These are phyloP conservation scores for Calephelis virginiensis DNA, from an alignment of 1,140 invertebrate species.

Conservation along the genomic window DNA sequence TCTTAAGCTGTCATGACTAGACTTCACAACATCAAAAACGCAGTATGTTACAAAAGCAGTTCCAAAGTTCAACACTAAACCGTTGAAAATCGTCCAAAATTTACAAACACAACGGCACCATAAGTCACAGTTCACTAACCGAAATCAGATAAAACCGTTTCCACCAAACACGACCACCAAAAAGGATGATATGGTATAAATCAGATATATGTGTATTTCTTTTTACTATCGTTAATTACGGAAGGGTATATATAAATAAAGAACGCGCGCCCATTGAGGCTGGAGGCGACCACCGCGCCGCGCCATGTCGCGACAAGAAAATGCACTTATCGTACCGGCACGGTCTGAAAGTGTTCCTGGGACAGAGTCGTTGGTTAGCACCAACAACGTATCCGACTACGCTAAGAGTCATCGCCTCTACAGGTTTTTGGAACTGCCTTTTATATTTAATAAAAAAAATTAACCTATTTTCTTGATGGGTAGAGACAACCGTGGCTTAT, in stretches of 20 bases:
- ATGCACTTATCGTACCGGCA: conserved; percentile 70
- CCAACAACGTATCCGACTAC: conserved; percentile 35
- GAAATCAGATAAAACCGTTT: conserved; percentile 33
- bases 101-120: neutral
- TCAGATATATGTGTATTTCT: conserved; percentile 66
- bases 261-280: conserved; percentile 55
- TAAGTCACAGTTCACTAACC: conserved; percentile 6
- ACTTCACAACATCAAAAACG: too few species aligned
- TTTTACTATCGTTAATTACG: conserved; percentile 74
- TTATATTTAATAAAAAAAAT: conserved; percentile 44
- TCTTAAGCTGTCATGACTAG: too few species aligned
- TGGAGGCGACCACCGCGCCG: conserved; percentile 58
- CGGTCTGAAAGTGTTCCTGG: conserved; percentile 63
- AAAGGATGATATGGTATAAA: conserved; percentile 53
- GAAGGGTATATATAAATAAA: conserved; percentile 73
- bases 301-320: conserved; percentile 72
- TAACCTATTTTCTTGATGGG: too few species aligned
- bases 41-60: too few species aligned
- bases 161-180: conserved; percentile 28
- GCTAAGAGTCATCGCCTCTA: conserved; percentile 54
- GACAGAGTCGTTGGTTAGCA: conserved; percentile 58
- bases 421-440: conserved; percentile 41
- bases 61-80: too few species aligned
- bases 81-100: too few species aligned
- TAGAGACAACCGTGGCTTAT: too few species aligned